Base-by-base conservation (phyloP, 2,888 invertebrate species). In the Synanthedon formicaeformis region DNA sequence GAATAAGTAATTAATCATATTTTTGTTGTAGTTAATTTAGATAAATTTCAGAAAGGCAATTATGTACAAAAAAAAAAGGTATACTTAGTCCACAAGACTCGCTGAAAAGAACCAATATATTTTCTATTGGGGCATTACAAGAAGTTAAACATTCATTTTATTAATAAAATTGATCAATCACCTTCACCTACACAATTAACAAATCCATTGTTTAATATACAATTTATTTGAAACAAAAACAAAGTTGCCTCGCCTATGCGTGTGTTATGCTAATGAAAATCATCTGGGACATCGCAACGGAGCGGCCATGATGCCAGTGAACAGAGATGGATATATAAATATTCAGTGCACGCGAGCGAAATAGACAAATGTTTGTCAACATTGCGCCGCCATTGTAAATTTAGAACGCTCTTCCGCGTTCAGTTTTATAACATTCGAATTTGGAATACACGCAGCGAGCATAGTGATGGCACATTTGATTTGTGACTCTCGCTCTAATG, bases 361-460 rank as follows among this genome's bases (percentile, higher is more conserved):
- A 69, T 51, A 55, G 54, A 14, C 4, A 27, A 48, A 40, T 80
- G 75, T 81, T 81, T 80, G 78, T 75, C 80, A 81, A 82, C 78
- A 80, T 67, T 65, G 58, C 60, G 59, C 54, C 11, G 64, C 64
- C 50, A 59, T 60, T 74, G 71, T 75, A 75, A 66, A 75, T 73
- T 75, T 78, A 75, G 77, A 75, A 67, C 57, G 45, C 45, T 45
- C 45, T 45, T 45, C 45, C 45, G 45, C 45, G 45, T 45, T 45
- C 45, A 45, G 45, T 45, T 45, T 45, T 45, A 45, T 13, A 45
- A 45, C 45, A 50, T 56, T 52, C 52, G 49, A 40, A 54, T 54
- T 52, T 52, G 48, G 54, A 54, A 52, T 50, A 45, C 10, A 34
- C 45, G 2, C 6, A 45, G 45, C 13, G 45, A 45, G 14, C 45